phyloP scores from a whole-genome alignment of 2,888 invertebrate species.

The Leucophenga maculata region DNA sequence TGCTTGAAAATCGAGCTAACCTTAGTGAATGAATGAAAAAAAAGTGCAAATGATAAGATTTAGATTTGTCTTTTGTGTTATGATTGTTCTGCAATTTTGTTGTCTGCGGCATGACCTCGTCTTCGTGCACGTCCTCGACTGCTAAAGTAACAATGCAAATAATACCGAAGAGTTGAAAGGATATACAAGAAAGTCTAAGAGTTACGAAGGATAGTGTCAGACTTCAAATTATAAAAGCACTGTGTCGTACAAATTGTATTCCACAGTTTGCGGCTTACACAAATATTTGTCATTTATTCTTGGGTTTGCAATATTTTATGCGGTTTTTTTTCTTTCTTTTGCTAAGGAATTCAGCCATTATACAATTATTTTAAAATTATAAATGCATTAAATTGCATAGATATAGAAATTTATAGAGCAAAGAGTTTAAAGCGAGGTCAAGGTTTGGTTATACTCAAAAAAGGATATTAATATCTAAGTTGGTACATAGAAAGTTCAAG shows the following conservation, averaged over 20 bases:
- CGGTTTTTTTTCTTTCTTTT: no score
- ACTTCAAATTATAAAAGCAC: not conserved
- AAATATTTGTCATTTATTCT: constrained; percentile 51
- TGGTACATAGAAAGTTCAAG: no score
- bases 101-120: no score
- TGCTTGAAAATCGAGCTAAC: constrained; percentile 4
- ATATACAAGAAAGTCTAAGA: not conserved
- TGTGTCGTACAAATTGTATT: constrained; percentile 48
- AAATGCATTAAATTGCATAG: no score
- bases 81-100: constrained; percentile 43
- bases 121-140: constrained; percentile 36
- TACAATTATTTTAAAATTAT: no score
- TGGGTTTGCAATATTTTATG: no score
- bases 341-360: no score
- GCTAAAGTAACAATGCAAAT: not conserved
- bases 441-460: no score
- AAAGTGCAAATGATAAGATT: constrained; percentile 53
- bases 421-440: no score
- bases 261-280: constrained; percentile 60
- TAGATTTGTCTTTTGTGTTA: constrained; percentile 54
- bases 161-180: not conserved
- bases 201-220: not conserved
- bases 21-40: not conserved
- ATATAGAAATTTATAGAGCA: no score
- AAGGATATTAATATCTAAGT: no score